Percentiles rank a stretch among this genome's conserved stretches.
These are phyloP conservation scores for Muscidifurax raptorellus DNA, from an alignment of 1,140 invertebrate species.

Conservation along the genomic window DNA sequence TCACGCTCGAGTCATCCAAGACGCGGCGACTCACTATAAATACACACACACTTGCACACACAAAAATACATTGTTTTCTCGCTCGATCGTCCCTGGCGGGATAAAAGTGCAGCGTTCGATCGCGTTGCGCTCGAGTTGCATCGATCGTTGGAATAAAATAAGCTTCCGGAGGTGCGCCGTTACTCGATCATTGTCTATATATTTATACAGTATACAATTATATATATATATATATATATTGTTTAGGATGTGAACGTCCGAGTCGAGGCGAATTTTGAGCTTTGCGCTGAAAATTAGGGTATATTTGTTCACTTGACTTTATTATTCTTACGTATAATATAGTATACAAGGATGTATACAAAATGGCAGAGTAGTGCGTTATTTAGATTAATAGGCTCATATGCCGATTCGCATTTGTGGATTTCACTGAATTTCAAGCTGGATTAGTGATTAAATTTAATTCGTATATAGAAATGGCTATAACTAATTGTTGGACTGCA, in stretches of 20 bases:
- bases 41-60: not conserved
- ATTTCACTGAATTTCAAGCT: no score
- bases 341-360: no score
- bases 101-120: not conserved
- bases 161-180: slow-evolving; percentile 19
- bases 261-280: not conserved
- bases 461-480: no score
- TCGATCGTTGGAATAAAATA: not conserved
- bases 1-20: not conserved
- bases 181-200: not conserved
- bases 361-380: no score
- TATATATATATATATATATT: not conserved
- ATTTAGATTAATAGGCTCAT: no score
- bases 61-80: not conserved
- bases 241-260: not conserved
- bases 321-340: no score
- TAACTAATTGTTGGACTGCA: no score
- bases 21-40: not conserved
- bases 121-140: not conserved
- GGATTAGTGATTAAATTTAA: no score
- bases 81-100: not conserved
- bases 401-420: no score
- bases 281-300: no score
- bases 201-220: not conserved
- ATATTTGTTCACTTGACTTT: no score